Conservation (phyloP, 2,797 vertebrate genomes). For the Sebastes variabilis region DNA sequence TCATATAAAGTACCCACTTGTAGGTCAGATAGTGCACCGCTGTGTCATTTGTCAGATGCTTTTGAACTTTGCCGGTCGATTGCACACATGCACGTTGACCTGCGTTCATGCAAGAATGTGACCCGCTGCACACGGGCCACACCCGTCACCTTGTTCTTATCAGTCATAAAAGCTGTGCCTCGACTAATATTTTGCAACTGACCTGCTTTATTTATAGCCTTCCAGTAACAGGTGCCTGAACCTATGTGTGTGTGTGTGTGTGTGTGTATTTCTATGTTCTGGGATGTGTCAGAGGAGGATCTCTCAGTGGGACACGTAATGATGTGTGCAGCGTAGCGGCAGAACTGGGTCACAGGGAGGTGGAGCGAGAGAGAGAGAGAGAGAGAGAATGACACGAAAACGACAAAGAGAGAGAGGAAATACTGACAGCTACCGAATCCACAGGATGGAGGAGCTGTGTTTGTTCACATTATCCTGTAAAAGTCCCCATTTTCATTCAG, state of each 20-base stretch:
- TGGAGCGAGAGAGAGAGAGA: slow-evolving; percentile 23
- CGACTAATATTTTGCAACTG: slow-evolving; percentile 35
- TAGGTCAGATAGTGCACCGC: neutral
- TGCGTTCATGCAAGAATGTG: neutral
- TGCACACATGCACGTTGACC: neutral
- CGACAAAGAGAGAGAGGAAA: slow-evolving; percentile 25
- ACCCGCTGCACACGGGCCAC: slow-evolving; percentile 5
- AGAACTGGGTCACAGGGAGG: slow-evolving; percentile 78
- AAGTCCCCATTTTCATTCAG: neutral
- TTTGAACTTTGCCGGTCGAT: slow-evolving; percentile 16
- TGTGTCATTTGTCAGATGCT: neutral
- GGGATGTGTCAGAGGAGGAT: slow-evolving; percentile 61
- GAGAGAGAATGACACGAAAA: neutral
- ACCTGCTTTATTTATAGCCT: slow-evolving; percentile 62
- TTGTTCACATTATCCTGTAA: slow-evolving; percentile 15
- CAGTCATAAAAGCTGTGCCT: slow-evolving; percentile 1
- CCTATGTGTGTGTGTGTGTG: slow-evolving; percentile 4
- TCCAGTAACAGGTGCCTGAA: slow-evolving; percentile 48
- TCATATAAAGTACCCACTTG: neutral
- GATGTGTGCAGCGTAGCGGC: slow-evolving; percentile 73
- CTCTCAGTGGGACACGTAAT: slow-evolving; percentile 69
- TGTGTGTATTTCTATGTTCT: slow-evolving; percentile 29
- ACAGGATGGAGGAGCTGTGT: slow-evolving; percentile 21
- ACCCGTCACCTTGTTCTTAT: slow-evolving; percentile 20
- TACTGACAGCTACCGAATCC: slow-evolving; percentile 28